phyloP scores from a whole-genome alignment of 2,113 vertebrate genomes.

The Melospiza georgiana region DNA sequence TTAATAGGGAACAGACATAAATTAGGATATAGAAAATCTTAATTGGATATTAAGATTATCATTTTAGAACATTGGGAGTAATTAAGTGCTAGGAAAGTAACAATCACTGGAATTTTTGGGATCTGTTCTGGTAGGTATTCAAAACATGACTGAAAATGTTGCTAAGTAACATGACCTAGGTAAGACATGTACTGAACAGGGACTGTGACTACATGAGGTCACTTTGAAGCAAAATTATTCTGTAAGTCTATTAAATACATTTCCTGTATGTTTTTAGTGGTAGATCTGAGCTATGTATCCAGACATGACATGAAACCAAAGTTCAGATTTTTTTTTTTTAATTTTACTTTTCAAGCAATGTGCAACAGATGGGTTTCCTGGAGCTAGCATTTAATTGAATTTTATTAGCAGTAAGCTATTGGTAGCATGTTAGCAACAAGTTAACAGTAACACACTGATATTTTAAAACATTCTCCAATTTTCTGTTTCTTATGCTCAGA shows the following conservation, averaged over 20 bases:
- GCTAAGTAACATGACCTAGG: not conserved
- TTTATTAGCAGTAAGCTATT: not conserved
- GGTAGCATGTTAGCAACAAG: not conserved
- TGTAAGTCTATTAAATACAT: not conserved
- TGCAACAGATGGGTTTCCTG: constrained; percentile 17
- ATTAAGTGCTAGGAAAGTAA: not conserved
- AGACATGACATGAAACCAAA: not conserved
- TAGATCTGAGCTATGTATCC: not conserved
- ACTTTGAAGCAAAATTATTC: not conserved
- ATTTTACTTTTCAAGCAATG: not conserved
- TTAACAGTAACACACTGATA: not conserved
- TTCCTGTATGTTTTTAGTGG: not conserved
- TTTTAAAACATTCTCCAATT: not conserved
- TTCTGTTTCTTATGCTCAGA: not conserved
- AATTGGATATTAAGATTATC: not conserved
- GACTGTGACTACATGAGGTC: not conserved
- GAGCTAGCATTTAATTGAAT: constrained; percentile 18
- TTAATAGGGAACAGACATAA: not conserved
- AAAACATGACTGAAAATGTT: not conserved
- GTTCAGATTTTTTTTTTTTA: not conserved
- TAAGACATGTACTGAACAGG: not conserved
- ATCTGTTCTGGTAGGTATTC: not conserved
- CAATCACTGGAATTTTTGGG: not conserved
- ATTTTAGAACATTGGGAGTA: not conserved
- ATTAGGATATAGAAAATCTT: not conserved